Conservation (phyloP, 2,888 invertebrate genomes). For the Axea sp. region DNA sequence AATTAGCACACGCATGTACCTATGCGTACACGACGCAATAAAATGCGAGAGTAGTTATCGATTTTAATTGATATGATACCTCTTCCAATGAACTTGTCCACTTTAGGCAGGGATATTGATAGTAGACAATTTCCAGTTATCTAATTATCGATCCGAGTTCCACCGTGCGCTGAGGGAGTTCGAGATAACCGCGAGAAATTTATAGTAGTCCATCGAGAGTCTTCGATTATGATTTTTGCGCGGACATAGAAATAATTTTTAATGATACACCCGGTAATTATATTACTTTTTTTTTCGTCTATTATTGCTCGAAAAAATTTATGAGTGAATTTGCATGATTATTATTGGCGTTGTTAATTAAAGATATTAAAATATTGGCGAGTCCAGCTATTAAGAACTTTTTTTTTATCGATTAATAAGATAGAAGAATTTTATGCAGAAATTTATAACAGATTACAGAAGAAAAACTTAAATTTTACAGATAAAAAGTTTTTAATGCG, state of each 20-base stretch:
- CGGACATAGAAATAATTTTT: conserved; percentile 40
- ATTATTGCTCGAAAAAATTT: conserved; percentile 43
- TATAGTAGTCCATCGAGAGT: conserved; percentile 30
- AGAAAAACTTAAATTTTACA: too few species aligned
- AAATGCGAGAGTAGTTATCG: conserved; percentile 46
- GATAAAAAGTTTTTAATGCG: too few species aligned
- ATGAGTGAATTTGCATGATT: conserved; percentile 49
- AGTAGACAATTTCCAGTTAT: conserved; percentile 59
- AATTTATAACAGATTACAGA: too few species aligned
- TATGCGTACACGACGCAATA: conserved; percentile 48
- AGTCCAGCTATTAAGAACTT: conserved; percentile 31
- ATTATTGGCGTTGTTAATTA: conserved; percentile 52
- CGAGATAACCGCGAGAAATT: conserved; percentile 47
- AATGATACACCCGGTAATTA: conserved; percentile 33
- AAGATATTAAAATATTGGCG: conserved; percentile 22
- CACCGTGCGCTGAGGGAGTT: conserved; percentile 6
- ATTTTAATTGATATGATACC: conserved; percentile 54
- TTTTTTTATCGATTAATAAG: conserved; percentile 5
- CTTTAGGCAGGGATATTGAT: conserved; percentile 54
- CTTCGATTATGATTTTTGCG: conserved; percentile 53
- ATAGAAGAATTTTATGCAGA: neutral
- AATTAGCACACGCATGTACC: conserved; percentile 42
- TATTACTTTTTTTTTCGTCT: conserved; percentile 26
- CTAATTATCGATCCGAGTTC: conserved; percentile 52
- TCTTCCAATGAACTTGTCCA: conserved; percentile 59